Base-by-base conservation (phyloP, 2,888 invertebrate species). In the Nematopogon swammerdamellus region DNA sequence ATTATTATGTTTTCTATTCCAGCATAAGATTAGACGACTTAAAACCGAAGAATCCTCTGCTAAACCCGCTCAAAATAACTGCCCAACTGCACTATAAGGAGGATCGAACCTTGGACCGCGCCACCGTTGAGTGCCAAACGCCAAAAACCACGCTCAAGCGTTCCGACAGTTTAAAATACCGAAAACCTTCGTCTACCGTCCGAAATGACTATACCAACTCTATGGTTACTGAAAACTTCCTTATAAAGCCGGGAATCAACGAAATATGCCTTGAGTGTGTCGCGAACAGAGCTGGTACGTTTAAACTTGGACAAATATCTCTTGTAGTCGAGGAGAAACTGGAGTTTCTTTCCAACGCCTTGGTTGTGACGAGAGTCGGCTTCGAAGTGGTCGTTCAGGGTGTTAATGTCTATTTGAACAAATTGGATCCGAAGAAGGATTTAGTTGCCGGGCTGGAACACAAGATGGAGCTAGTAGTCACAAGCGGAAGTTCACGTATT, bases 361-460 rank as follows among this genome's bases (percentile, higher is more conserved):
- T 90, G 54, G 67, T 72, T 42, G 82, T 81, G 18, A 70, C 75
- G 20, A 74, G 80, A 51, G 69, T 83, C 49, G 84, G 83, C 1
- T 80, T 70, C 51, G 80, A 85, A 56, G 82, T 85, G 20, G 79
- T 82, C 0, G 82, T 82, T 0, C 74, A 79, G 52, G 80, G 79
- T 1, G 67, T 80, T 0, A 74, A 68, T 51, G 77, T 80, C 16
- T 77, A 66, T 56, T 62, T 80, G 55, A 80, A 80, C 68, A 82
- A 72, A 56, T 79, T 68, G 43, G 77, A 67, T 52, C 83, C 68
- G 60, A 85, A 74, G 67, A 87, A 87, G 54, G 89, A 92, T 58
- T 73, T 95, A 45, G 81, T 95, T 5, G 91, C 92, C 1, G 94
- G 94, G 0, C 80, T 93, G 54, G 86, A 88, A 57, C 93, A 94